Base-by-base conservation (phyloP, 2,888 invertebrate genomes). In the Acanthosepion esculentum region DNA sequence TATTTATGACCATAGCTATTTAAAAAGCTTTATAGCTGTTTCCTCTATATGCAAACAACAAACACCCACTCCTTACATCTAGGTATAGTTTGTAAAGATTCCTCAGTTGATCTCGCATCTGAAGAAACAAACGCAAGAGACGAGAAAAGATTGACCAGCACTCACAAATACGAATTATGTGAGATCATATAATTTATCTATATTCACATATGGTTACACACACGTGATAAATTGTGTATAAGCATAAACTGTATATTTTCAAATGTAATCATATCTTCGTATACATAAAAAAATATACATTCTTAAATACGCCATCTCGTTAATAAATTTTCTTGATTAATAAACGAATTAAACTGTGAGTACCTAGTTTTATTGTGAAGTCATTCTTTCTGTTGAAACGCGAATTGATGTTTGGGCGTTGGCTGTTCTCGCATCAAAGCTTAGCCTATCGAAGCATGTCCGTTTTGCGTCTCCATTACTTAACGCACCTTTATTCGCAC, bases 401-500 rank as follows among this genome's bases (percentile, higher is more conserved):
- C 33, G n/a, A 78, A 78, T 78, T 78, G 33, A n/a, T 78, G 78
- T n/a, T 78, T 78, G 78, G 78, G 78, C 78, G 78, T 78, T 78
- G 78, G 78, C 78, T n/a, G n/a, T 78, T 78, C 78, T 10, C n/a
- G 78, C 78, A 78, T 78, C 78, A 78, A 78, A 78, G 78, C 78
- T n/a, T 78, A 8, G n/a, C 78, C 12, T 18, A 78, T n/a, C 78
- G n/a, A 78, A 78, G 78, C n/a, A 15, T 78, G n/a, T 78, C 78
- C 78, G 15, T 33, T 78, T 78, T 33, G 78, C 78, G 78, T n/a
- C 33, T 78, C 78, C n/a, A 33, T 33, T 33, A 8, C 78, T 78
- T 8, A 78, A 33, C 78, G 78, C n/a, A 78, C n/a, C 78, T 33
- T n/a, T n/a, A 78, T 78, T 78, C 78, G 78, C 12, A 78, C 78